Evolutionary conservation across 2,797 vertebrate species (phyloP), one percentile per base, ranked within the genome.

Genomic region (Babyrousa celebensis): DNA sequence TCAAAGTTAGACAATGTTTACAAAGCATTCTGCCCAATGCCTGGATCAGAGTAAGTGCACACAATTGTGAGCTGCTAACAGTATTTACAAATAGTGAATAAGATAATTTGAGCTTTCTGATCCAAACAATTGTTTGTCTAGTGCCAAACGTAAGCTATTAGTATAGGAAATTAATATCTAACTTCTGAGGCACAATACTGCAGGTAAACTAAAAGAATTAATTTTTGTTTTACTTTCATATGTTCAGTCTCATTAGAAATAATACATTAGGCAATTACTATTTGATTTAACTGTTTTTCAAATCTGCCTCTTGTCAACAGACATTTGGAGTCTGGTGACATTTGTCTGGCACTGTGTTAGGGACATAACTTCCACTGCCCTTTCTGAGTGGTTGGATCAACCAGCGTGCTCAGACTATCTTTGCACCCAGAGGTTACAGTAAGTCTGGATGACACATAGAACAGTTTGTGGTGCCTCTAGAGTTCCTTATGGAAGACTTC

Each of bases 271-370:
- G 11, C 23, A 58, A 60, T 93, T 68, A 87, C 58, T 83, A 63
- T 72, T 94, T 92, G 23, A 85, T 32, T 74, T 78, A 32, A 56
- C 1, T 25, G 6, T 68, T 56, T 87, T 48, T 71, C 21, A 62
- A 52, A 62, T 80, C 95, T 97, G 95, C 14, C 32, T 97, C 84
- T 95, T 85, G 88, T 96, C 95, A 93, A 20, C 4, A 87, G 36
- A 25, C 89, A 95, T 68, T 77, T 82, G 48, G 20, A 83, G 68
- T 10, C 27, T 62, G 94, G 52, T 97, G 96, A 98, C 96, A 97
- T 88, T 68, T 89, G 3, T 48, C 78, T 97, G 97, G 97, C 97
- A 94, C 5, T 27, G 29, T 89, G 43, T 9, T 71, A 21, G 43
- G 68, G 27, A 95, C 85, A 68, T 89, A 63, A 65, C 65, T 92